Conservation (phyloP, 2,888 invertebrate genomes). For the Amblyteles armatorius region DNA sequence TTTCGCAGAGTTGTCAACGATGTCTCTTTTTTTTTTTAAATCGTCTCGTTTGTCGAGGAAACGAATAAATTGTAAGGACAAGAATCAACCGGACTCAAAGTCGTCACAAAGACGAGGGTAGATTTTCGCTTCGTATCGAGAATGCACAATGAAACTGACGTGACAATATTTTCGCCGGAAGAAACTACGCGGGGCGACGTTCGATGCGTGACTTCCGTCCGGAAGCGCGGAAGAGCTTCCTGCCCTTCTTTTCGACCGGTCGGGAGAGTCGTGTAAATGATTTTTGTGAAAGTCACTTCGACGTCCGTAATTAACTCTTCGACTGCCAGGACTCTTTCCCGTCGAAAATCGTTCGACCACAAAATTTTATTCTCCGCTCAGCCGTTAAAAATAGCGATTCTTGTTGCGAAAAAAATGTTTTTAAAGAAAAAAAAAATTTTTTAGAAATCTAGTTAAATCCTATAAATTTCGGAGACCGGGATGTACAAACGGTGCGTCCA, state of each 20-base stretch:
- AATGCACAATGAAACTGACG: not conserved
- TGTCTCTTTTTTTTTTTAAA: not conserved
- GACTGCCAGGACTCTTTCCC: not conserved
- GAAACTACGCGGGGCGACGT: constrained; percentile 11
- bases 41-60: not conserved
- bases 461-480: not conserved
- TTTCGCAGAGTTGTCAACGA: not conserved
- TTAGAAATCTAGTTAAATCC: constrained; percentile 6
- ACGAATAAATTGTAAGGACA: too few species aligned
- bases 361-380: too few species aligned
- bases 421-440: constrained; percentile 1
- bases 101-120: not conserved
- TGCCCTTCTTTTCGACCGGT: constrained; percentile 18
- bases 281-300: not conserved
- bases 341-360: too few species aligned
- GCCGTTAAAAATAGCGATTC: too few species aligned
- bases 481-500: constrained; percentile 14
- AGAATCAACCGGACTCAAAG: not conserved
- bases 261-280: not conserved
- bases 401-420: not conserved
- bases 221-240: constrained; percentile 40
- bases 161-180: constrained; percentile 19
- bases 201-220: constrained; percentile 58
- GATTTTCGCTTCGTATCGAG: not conserved
- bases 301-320: not conserved